Evolutionary conservation across 2,888 invertebrate genomes (phyloP).

Genomic region (Agriopis aurantiaria): DNA sequence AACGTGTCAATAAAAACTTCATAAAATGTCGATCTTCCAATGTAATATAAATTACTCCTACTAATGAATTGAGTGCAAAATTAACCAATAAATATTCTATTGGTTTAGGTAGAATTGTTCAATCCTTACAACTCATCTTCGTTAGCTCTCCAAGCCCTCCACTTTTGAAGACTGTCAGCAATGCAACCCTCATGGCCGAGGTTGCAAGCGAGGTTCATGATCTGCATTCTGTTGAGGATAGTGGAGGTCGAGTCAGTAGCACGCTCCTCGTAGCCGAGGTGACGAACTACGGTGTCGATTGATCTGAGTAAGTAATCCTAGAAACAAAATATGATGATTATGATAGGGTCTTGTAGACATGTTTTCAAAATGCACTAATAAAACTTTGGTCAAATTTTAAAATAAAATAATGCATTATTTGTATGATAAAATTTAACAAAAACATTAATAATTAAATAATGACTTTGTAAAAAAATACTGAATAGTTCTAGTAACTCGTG

Average conservation of each 20-base stretch:
- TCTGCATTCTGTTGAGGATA: conserved; percentile 86
- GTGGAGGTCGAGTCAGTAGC: conserved; percentile 81
- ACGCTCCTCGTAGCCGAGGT: conserved; percentile 82
- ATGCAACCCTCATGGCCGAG: conserved; percentile 87
- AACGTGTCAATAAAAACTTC: too few species aligned
- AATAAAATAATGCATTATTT: too few species aligned
- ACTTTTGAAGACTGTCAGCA: conserved; percentile 68
- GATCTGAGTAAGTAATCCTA: conserved; percentile 80
- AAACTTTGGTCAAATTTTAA: too few species aligned
- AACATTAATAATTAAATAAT: neutral
- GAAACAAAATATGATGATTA: neutral
- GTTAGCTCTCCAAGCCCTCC: conserved; percentile 61
- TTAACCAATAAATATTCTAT: too few species aligned
- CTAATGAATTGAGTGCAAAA: too few species aligned
- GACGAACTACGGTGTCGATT: conserved; percentile 75
- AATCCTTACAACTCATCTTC: conserved; percentile 55
- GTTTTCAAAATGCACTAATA: too few species aligned
- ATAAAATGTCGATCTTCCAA: too few species aligned
- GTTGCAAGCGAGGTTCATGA: conserved; percentile 88
- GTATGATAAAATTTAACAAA: too few species aligned
- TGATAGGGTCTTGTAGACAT: neutral
- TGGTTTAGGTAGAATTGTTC: too few species aligned
- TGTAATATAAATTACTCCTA: too few species aligned
- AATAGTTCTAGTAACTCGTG: neutral
- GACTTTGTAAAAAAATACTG: neutral